These are phyloP conservation scores for Syngnathus rostellatus DNA, from an alignment of 2,797 vertebrate genomes.

Conservation along the genomic window DNA sequence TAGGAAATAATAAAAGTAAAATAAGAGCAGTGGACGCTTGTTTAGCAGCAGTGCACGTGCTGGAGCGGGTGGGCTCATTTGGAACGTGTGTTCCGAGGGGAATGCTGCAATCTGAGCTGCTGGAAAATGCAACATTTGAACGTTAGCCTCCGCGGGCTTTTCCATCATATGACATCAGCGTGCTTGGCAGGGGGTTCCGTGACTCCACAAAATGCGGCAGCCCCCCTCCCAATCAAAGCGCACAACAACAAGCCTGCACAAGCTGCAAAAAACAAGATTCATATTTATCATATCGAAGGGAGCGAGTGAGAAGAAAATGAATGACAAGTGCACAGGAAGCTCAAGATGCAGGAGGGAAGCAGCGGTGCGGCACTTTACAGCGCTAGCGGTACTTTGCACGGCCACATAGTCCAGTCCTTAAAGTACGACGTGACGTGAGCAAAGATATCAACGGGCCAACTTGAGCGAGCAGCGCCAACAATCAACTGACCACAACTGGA, in stretches of 20 bases:
- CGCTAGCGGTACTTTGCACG: neutral
- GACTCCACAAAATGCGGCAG: conserved; percentile 59
- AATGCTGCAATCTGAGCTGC: neutral
- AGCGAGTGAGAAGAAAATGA: neutral
- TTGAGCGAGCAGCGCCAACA: conserved; percentile 57
- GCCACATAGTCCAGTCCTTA: too few relatives aligned
- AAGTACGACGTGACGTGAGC: too few relatives aligned
- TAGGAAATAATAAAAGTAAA: neutral
- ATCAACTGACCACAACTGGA: conserved; percentile 6
- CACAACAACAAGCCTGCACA: conserved; percentile 63
- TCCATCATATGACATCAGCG: neutral
- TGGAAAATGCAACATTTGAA: too few relatives aligned
- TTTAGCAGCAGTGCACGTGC: conserved; percentile 8
- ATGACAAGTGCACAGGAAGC: neutral
- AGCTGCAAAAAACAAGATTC: conserved; percentile 37
- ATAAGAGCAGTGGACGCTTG: conserved; percentile 27
- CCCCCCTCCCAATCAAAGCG: conserved; percentile 35
- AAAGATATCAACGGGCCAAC: conserved; percentile 29
- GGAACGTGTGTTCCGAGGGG: neutral
- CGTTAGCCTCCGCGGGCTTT: neutral
- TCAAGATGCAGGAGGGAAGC: conserved; percentile 20
- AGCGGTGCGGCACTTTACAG: conserved; percentile 38
- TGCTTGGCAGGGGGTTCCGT: conserved; percentile 38
- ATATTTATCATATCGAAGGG: neutral
- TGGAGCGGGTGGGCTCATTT: neutral